Evolutionary conservation across 2,797 vertebrate species (phyloP), one percentile per base, ranked within the genome.

Genomic region (Scolopax bukidnonensis): DNA sequence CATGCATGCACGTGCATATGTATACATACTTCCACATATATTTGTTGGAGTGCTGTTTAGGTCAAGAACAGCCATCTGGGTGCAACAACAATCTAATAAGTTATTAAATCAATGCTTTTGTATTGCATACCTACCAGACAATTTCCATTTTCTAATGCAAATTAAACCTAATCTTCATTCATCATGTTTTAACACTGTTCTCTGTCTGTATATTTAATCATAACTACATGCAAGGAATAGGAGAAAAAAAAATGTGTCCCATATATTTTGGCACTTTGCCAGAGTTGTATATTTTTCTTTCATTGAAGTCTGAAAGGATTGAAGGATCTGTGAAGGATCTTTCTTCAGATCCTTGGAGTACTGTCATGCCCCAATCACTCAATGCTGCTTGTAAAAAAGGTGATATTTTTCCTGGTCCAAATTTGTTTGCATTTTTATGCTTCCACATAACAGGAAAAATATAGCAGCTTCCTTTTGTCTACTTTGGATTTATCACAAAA

Each of bases 351-450:
- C 28, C 24, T 74, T 60, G 12, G 10, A 75, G 11, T 11, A n/a
- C 48, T 3, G 3, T 51, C n/a, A 70, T 54, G 74, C 47, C 25
- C 16, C 3, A 51, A 1, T 25, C 0, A 0, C 21, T 70, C 36
- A 15, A 9, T 27, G 19, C 20, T 80, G 3, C 19, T 43, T 20
- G 4, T 64, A 16, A 38, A 51, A 57, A 67, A 59, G 2, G 1
- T 43, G 11, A 0, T 28, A 8, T 41, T 90, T 78, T 67, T 54
- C 28, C 23, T 41, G 25, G 13, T 59, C 21, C 16, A 28, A 32
- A 5, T 24, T 38, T 5, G 1, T 33, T 84, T 70, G 25, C n/a
- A 71, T 47, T 59, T 80, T 28, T 64, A 1, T 59, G 15, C 19
- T 53, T 91, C 30, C 61, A 38, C 12, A 47, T 16, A 19, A 3